Conservation (phyloP, 2,888 invertebrate genomes). For the Ethmia dodecea region DNA sequence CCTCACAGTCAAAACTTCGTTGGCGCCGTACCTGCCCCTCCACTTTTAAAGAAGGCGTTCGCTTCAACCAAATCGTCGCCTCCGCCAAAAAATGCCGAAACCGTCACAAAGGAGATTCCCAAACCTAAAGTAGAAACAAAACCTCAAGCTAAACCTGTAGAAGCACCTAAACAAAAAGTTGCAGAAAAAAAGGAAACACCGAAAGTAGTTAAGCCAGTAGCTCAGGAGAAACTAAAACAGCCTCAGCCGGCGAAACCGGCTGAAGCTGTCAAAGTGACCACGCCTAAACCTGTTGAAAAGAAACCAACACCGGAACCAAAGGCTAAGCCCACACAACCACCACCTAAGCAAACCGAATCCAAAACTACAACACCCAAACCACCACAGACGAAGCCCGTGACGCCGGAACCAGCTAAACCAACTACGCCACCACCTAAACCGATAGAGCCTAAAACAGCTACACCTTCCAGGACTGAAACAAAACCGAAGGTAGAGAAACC, state of each 20-base stretch:
- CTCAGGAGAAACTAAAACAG: background rate
- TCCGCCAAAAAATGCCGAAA: slow-evolving; percentile 25
- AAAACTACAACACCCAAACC: slow-evolving; percentile 19
- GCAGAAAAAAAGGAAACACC: background rate
- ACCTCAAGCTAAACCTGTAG: slow-evolving; percentile 21
- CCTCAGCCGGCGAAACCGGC: slow-evolving; percentile 6
- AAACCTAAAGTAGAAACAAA: slow-evolving; percentile 17
- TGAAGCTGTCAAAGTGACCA: background rate
- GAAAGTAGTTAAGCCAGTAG: background rate
- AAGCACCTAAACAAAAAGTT: slow-evolving; percentile 16
- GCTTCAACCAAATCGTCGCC: slow-evolving; percentile 16
- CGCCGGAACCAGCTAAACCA: slow-evolving; percentile 30
- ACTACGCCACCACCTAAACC: slow-evolving; percentile 15
- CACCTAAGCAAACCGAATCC: slow-evolving; percentile 11
- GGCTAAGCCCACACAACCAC: slow-evolving; percentile 2
- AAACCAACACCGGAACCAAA: slow-evolving; percentile 6
- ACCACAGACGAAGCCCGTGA: slow-evolving; percentile 16
- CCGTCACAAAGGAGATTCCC: slow-evolving; percentile 17
- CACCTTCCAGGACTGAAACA: slow-evolving; percentile 17
- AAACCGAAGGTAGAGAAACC: slow-evolving; percentile 17
- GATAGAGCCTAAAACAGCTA: slow-evolving; percentile 17
- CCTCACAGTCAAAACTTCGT: slow-evolving; percentile 81
- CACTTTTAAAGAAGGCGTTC: slow-evolving; percentile 63
- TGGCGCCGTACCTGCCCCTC: slow-evolving; percentile 79
- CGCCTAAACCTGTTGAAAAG: slow-evolving; percentile 6